Base-by-base conservation (phyloP, 2,888 invertebrate genomes). In the Mesorhabditis spiculigera region DNA sequence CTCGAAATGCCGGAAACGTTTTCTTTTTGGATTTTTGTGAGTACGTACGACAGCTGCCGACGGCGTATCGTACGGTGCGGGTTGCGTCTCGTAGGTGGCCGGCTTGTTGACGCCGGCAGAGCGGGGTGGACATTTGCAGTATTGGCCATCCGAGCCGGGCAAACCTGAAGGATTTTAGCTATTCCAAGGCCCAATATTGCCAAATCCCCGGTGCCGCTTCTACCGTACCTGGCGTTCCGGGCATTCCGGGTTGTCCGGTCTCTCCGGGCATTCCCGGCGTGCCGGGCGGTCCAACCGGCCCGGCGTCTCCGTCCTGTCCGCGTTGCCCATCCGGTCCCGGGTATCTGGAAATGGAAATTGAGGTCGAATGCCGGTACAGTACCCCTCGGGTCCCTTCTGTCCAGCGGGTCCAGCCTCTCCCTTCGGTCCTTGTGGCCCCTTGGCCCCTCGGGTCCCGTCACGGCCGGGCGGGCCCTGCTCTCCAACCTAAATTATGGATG, bases 321-420 rank as follows among this genome's bases (percentile, higher is more conserved):
- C 79, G 65, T 67, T 75, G 74, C 61, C 80, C 80, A 65, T 80
- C 80, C 61, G 77, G 68, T 58, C 80, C 82, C 63, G 77, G 81
- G 70, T 76, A 81, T 68, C 58, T 50, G n/a, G 8, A 10, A 50
- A 50, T 50, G 10, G n/a, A 50, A 13, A 13, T 50, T 50, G n/a
- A 13, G 58, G n/a, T 50, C n/a, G 1, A 13, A 10, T 2, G n/a
- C 8, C n/a, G 2, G n/a, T 50, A 10, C n/a, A 10, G 10, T 50
- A 50, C 4, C 82, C 82, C 61, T 73, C 65, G 5, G 80, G 80
- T 62, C 82, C 82, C 65, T 80, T 79, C 65, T 74, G 77, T 72
- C 82, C 82, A 8, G 75, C 77, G 41, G 79, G 75, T 62, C 82
- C 82, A 1, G 71, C 4, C n/a, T 81, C 81, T 75, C 81, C 82